Evolutionary conservation across 2,888 invertebrate species (phyloP).

Genomic region (Drosophila monieri): DNA sequence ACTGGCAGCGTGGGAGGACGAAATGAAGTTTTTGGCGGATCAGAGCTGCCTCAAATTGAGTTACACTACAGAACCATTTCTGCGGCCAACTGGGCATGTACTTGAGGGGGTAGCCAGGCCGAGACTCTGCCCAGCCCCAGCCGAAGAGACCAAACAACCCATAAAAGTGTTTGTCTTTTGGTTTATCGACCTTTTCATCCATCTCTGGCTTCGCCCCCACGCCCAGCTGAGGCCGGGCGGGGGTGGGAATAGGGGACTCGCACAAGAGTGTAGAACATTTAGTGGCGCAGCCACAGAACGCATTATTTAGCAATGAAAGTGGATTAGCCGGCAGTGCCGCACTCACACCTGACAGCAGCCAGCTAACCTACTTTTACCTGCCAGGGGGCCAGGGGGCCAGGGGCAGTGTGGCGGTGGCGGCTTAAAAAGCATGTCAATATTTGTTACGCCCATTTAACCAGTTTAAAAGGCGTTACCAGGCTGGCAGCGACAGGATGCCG

Average conservation of each 20-base stretch:
- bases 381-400: not conserved
- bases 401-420: constrained; percentile 7
- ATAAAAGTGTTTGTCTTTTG: constrained; percentile 63
- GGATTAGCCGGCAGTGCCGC: constrained; percentile 61
- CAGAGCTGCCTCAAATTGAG: not conserved
- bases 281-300: constrained; percentile 41
- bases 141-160: constrained; percentile 53
- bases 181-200: constrained; percentile 47
- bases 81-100: no score
- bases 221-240: constrained; percentile 30
- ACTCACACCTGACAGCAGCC: constrained; percentile 20
- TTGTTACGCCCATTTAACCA: constrained; percentile 68
- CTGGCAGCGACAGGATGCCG: constrained; percentile 45
- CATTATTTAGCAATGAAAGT: constrained; percentile 68
- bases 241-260: not conserved
- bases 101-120: not conserved
- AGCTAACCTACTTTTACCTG: constrained; percentile 25
- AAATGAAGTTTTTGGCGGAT: not conserved
- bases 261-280: constrained; percentile 45
- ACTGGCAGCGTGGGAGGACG: not conserved
- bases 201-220: constrained; percentile 32
- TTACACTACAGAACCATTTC: not conserved
- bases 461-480: constrained; percentile 55
- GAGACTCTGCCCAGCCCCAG: not conserved
- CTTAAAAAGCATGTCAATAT: constrained; percentile 66